Evolutionary conservation across 2,797 vertebrate genomes (phyloP).

Genomic region (Etheostoma perlongum): DNA sequence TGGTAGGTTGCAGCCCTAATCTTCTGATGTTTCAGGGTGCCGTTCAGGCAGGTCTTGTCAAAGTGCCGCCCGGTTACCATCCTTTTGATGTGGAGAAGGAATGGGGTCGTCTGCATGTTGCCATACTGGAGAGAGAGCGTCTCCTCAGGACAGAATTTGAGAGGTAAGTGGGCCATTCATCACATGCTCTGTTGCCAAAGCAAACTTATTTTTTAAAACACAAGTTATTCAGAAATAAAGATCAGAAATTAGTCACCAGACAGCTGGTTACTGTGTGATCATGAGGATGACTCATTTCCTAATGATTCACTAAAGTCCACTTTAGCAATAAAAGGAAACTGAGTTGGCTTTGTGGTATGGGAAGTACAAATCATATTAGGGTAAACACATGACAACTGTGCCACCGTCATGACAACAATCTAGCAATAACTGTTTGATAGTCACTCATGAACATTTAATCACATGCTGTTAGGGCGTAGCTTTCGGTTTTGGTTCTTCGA

Average conservation of each 20-base stretch:
- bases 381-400: slow-evolving; percentile 58
- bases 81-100: slow-evolving; percentile 96
- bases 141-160: slow-evolving; percentile 92
- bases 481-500: slow-evolving; percentile 21
- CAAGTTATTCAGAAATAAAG: slow-evolving; percentile 11
- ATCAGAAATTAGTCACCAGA: slow-evolving; percentile 25
- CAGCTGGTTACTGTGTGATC: slow-evolving; percentile 23
- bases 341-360: slow-evolving; percentile 38
- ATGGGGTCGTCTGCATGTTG: slow-evolving; percentile 94
- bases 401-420: slow-evolving; percentile 37
- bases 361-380: slow-evolving; percentile 20
- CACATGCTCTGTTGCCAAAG: slow-evolving; percentile 50
- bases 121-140: slow-evolving; percentile 93
- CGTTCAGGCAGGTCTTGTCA: slow-evolving; percentile 90
- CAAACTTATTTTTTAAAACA: not conserved
- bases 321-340: slow-evolving; percentile 16
- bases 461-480: slow-evolving; percentile 65
- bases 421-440: slow-evolving; percentile 42
- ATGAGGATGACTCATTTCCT: slow-evolving; percentile 62
- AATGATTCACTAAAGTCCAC: slow-evolving; percentile 8
- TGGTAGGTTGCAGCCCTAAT: not conserved
- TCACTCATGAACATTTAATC: slow-evolving; percentile 40
- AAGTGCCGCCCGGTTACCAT: slow-evolving; percentile 91
- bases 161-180: slow-evolving; percentile 77
- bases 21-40: slow-evolving; percentile 80